Evolutionary conservation across 2,888 invertebrate genomes (phyloP).

Genomic region (Eupithecia abbreviata): DNA sequence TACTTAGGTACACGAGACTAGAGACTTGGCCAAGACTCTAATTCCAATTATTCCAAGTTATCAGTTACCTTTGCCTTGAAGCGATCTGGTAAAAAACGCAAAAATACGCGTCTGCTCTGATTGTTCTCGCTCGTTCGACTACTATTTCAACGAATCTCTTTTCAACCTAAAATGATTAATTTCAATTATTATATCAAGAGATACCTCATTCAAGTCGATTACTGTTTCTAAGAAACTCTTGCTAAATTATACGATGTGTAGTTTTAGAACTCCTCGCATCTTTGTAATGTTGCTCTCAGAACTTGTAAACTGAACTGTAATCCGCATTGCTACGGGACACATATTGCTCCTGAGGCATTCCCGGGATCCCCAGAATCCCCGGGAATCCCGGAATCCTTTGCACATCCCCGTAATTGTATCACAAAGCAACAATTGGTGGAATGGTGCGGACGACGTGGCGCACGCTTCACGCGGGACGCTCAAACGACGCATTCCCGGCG

Average conservation of each 20-base stretch:
- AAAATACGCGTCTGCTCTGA: too few species aligned
- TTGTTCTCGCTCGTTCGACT: too few species aligned
- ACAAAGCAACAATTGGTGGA: constrained; percentile 9
- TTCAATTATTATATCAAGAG: too few species aligned
- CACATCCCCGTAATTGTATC: background rate
- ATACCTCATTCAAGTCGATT: too few species aligned
- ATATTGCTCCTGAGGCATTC: constrained; percentile 3
- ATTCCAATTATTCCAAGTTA: too few species aligned
- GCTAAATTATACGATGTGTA: background rate
- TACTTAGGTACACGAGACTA: too few species aligned
- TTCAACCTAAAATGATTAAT: too few species aligned
- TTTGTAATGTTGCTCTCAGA: background rate
- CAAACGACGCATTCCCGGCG: background rate
- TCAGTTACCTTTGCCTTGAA: too few species aligned
- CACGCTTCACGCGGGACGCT: background rate
- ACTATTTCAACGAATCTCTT: too few species aligned
- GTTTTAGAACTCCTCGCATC: background rate
- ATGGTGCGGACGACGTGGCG: constrained; percentile 2
- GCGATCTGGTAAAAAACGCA: too few species aligned
- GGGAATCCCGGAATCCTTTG: constrained; percentile 3
- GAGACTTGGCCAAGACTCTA: too few species aligned
- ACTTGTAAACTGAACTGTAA: background rate
- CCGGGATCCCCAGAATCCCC: background rate
- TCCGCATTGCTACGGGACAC: background rate
- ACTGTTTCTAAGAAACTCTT: too few species aligned